Conservation (phyloP, 2,797 vertebrate genomes). For the Phoeniculus purpureus region DNA sequence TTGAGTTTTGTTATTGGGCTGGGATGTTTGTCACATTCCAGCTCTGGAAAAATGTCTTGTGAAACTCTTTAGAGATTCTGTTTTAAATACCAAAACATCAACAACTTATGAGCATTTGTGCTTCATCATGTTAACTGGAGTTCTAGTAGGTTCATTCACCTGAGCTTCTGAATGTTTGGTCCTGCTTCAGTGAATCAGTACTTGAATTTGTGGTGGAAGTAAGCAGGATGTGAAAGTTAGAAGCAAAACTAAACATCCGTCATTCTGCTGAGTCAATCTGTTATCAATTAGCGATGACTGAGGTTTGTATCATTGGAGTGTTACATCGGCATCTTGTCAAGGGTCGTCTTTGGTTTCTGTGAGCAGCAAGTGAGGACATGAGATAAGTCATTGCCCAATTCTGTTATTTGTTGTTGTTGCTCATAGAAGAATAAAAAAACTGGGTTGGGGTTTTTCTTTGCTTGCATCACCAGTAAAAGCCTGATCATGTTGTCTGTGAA, state of each 20-base stretch:
- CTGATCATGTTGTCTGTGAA: neutral
- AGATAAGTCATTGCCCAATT: neutral
- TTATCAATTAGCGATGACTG: neutral
- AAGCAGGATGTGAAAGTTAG: neutral
- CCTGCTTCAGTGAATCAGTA: neutral
- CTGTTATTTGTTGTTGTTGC: neutral
- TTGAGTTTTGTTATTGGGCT: neutral
- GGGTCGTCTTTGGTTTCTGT: conserved; percentile 9
- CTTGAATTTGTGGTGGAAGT: neutral
- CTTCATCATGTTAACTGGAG: neutral
- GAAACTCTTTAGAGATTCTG: neutral
- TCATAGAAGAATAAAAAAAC: neutral
- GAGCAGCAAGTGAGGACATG: neutral
- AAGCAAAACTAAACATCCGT: neutral
- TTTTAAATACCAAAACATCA: neutral
- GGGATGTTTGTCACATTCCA: neutral
- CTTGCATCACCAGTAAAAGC: neutral
- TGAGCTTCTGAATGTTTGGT: neutral
- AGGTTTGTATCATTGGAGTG: neutral
- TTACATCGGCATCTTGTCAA: neutral
- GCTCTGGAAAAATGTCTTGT: neutral
- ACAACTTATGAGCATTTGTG: neutral
- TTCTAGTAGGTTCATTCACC: neutral
- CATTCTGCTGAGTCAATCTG: neutral
- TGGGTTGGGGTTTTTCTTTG: neutral